A percentile compares a stretch with the other conserved stretches of the same genome.
Conservation (phyloP, 1,140 invertebrate species). For the silkworm (Bombyx mori) region ASM3026992v2 NC_085116.1:13695001-13695500, state of each 20-base stretch:
- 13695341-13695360: constrained; percentile 36
- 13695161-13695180: constrained; percentile 47
- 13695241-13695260: no score
- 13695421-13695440: no score
- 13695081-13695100: constrained; percentile 60
- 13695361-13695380: constrained; percentile 61
- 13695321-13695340: constrained; percentile 33
- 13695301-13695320: constrained; percentile 23
- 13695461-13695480: no score
- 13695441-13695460: no score
- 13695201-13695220: not conserved
- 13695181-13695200: not conserved
- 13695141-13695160: constrained; percentile 53
- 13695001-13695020: constrained; percentile 67
- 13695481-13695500: no score
- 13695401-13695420: no score
- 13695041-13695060: constrained; percentile 42
- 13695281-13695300: constrained; percentile 3
- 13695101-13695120: constrained; percentile 60
- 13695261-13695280: not conserved
- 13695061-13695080: constrained; percentile 57
- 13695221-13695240: no score
- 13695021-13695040: constrained; percentile 65
- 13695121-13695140: constrained; percentile 58
- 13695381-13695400: constrained; percentile 13